Evolutionary conservation across 2,888 invertebrate species (phyloP).

Genomic region (Neoscelio sp.): DNA sequence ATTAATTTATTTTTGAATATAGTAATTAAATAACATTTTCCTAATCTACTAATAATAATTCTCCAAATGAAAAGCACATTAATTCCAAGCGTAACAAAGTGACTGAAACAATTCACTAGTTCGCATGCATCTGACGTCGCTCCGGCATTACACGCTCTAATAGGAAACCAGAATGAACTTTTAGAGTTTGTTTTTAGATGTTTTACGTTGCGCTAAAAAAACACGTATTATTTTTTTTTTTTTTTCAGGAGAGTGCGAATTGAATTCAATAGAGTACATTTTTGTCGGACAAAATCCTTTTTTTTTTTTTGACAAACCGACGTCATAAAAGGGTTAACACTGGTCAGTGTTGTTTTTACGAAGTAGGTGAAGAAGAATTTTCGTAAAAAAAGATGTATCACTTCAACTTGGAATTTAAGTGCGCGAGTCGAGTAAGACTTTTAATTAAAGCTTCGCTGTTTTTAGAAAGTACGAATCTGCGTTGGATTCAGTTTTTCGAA

Average conservation of each 20-base stretch:
- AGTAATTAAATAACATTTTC: no score
- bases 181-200: neutral
- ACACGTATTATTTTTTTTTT: neutral
- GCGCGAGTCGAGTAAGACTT: slow-evolving; percentile 29
- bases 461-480: neutral
- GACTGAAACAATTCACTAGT: neutral
- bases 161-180: neutral
- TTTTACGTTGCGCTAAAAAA: no score
- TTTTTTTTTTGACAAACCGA: no score
- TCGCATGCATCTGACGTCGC: neutral
- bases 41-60: no score
- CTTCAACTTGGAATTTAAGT: slow-evolving; percentile 34
- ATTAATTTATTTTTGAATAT: no score
- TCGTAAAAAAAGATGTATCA: slow-evolving; percentile 19
- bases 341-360: neutral
- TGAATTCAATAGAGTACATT: neutral
- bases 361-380: slow-evolving; percentile 42
- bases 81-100: neutral
- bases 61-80: no score
- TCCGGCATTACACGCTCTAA: neutral
- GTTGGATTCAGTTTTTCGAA: no score
- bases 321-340: neutral
- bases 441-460: slow-evolving; percentile 46
- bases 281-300: no score
- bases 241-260: neutral